phyloP scores from a whole-genome alignment of 2,797 vertebrate species.

The Otus scops region DNA sequence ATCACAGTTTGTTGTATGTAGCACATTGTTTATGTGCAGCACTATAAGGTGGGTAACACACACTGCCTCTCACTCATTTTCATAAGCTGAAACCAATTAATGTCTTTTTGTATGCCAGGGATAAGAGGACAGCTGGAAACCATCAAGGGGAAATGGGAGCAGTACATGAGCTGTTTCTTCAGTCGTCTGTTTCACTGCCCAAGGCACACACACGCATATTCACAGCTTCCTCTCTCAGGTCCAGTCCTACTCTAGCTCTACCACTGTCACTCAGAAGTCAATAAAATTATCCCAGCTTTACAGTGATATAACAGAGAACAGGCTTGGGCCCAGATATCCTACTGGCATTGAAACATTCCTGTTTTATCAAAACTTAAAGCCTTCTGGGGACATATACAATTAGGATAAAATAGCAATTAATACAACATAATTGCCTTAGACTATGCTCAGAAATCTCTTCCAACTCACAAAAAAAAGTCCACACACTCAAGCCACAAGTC shows the following conservation, averaged over 20 bases:
- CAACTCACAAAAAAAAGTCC: not conserved
- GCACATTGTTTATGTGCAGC: not conserved
- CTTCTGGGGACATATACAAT: not conserved
- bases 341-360: not conserved
- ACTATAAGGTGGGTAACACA: not conserved
- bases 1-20: not conserved
- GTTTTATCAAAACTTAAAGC: slow-evolving; percentile 18
- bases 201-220: not conserved
- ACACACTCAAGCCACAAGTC: not conserved
- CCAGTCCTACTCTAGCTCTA: not conserved
- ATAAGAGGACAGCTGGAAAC: slow-evolving; percentile 51
- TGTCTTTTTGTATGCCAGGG: not conserved
- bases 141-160: slow-evolving; percentile 31
- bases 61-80: not conserved
- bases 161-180: slow-evolving; percentile 23
- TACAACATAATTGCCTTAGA: not conserved
- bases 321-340: not conserved
- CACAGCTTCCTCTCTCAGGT: not conserved
- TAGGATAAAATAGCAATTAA: slow-evolving; percentile 26
- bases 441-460: not conserved
- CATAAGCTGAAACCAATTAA: slow-evolving; percentile 27
- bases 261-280: not conserved
- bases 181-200: slow-evolving; percentile 14
- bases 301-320: not conserved
- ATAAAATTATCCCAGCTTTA: not conserved